These are phyloP conservation scores for Rhincodon typus DNA, from an alignment of 2,797 vertebrate genomes.

Conservation along the genomic window DNA sequence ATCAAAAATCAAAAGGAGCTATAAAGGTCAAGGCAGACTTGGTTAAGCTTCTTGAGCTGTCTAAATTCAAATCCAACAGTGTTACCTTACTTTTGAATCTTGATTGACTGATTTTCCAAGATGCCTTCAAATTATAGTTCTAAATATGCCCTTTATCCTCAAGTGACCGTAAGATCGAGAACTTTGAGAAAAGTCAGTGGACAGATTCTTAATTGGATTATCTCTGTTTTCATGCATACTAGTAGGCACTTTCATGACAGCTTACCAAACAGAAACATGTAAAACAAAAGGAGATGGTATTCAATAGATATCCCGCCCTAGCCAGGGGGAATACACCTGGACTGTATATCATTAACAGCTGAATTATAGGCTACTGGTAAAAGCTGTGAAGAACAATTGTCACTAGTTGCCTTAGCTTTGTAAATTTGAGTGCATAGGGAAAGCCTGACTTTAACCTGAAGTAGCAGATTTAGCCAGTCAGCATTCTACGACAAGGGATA, in stretches of 20 bases:
- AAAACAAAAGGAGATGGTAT: slow-evolving; percentile 54
- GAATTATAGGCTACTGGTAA: slow-evolving; percentile 54
- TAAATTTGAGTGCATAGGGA: slow-evolving; percentile 34
- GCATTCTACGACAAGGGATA: background rate
- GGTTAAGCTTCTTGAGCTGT: slow-evolving; percentile 23
- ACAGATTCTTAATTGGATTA: slow-evolving; percentile 61
- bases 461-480: background rate
- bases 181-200: slow-evolving; percentile 21
- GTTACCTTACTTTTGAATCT: slow-evolving; percentile 29
- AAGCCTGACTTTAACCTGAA: background rate
- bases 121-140: slow-evolving; percentile 29
- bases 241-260: slow-evolving; percentile 54
- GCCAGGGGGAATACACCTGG: slow-evolving; percentile 68
- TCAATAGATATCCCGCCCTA: slow-evolving; percentile 53
- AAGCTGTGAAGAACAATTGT: slow-evolving; percentile 46
- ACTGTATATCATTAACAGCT: slow-evolving; percentile 48
- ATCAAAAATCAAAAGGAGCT: slow-evolving; percentile 37
- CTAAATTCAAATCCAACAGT: background rate
- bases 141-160: slow-evolving; percentile 28
- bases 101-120: slow-evolving; percentile 26
- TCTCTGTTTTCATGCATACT: slow-evolving; percentile 47
- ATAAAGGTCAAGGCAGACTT: slow-evolving; percentile 37
- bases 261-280: slow-evolving; percentile 52
- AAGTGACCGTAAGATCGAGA: slow-evolving; percentile 30
- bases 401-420: slow-evolving; percentile 45